A percentile compares a stretch with the other conserved stretches of the same genome.
phyloP scores from a whole-genome alignment of 2,113 vertebrate species.

The Oenanthe melanoleuca region DNA sequence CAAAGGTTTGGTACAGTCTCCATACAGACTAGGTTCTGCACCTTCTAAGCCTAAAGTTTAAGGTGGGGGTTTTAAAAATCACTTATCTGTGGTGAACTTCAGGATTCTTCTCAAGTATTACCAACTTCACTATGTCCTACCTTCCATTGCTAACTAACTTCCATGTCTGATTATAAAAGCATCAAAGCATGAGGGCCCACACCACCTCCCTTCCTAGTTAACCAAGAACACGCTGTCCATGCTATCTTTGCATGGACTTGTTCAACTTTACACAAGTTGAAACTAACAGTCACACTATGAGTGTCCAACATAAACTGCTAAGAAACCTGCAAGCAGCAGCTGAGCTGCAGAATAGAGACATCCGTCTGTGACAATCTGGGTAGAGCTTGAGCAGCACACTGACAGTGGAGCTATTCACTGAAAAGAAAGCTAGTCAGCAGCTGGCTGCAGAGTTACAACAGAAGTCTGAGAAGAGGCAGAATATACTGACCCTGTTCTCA shows the following conservation, averaged over 20 bases:
- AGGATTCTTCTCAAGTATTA: background rate
- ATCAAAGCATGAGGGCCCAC: background rate
- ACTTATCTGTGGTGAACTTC: background rate
- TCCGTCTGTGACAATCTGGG: background rate
- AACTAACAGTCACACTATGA: background rate
- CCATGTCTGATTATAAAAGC: background rate
- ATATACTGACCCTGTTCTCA: background rate
- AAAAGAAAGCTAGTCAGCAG: conserved; percentile 9
- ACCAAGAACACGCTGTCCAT: accelerated
- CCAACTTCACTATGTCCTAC: background rate
- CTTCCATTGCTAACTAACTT: background rate
- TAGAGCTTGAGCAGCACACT: background rate
- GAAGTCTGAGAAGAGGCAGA: background rate
- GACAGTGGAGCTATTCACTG: background rate
- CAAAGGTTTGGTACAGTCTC: background rate
- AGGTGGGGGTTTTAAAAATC: background rate
- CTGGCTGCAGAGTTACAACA: background rate
- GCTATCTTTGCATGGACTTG: background rate
- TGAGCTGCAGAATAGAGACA: background rate
- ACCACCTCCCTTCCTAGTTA: background rate
- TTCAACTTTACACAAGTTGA: background rate
- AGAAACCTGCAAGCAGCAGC: background rate
- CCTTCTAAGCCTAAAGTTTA: background rate
- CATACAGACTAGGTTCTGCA: background rate
- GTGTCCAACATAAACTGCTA: background rate